phyloP scores from a whole-genome alignment of 2,113 vertebrate species.

The Ageneiosus marmoratus region DNA sequence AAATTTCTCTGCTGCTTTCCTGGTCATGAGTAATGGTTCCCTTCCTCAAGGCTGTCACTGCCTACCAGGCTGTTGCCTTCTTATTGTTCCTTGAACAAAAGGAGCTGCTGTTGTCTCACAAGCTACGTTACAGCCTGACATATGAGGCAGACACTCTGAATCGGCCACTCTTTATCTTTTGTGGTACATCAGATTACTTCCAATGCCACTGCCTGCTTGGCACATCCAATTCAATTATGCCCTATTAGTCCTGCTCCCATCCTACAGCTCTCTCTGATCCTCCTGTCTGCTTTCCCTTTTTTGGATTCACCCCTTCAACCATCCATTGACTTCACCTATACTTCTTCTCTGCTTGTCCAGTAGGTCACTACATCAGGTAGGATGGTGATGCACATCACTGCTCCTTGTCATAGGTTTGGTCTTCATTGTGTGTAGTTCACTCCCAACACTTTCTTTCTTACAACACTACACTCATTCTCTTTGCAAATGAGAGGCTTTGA shows the following conservation, averaged over 20 bases:
- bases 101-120: conserved; percentile 71
- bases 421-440: conserved; percentile 45
- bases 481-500: conserved; percentile 72
- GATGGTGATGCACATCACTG: conserved; percentile 41
- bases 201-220: conserved; percentile 76
- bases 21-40: background rate
- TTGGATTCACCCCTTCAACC: conserved; percentile 20
- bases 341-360: background rate
- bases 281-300: background rate
- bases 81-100: conserved; percentile 69
- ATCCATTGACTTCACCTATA: conserved; percentile 26
- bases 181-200: conserved; percentile 80
- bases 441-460: conserved; percentile 53
- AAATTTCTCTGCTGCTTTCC: background rate
- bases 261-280: conserved; percentile 19
- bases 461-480: conserved; percentile 54
- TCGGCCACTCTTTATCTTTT: conserved; percentile 72
- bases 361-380: conserved; percentile 15
- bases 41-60: conserved; percentile 52
- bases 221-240: conserved; percentile 80
- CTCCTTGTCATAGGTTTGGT: conserved; percentile 37
- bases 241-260: conserved; percentile 74
- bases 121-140: conserved; percentile 77
- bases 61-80: conserved; percentile 65
- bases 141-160: conserved; percentile 76